Percentiles rank a stretch among this genome's conserved stretches.
phyloP scores from a whole-genome alignment of 1,140 invertebrate species.

The Drosophila insularis region DNA sequence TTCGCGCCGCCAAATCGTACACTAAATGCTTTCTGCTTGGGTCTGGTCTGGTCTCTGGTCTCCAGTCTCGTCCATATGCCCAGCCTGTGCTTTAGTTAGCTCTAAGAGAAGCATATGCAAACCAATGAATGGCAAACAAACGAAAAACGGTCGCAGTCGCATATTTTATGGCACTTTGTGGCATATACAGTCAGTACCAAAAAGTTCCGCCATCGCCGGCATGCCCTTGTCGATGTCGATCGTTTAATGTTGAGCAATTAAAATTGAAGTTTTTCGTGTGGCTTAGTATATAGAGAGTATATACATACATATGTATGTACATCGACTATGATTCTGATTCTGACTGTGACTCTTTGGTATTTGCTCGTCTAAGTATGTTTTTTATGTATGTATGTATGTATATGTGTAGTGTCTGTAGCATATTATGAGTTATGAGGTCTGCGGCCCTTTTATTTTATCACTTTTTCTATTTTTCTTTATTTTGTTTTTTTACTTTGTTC shows the following conservation, averaged over 20 bases:
- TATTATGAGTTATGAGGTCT: constrained; percentile 70
- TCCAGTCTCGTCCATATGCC: not conserved
- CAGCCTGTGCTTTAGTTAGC: not conserved
- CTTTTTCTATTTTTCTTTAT: not conserved
- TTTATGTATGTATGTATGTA: too few relatives aligned
- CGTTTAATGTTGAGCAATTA: constrained; percentile 81
- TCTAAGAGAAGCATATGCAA: constrained; percentile 58
- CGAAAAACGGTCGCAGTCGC: constrained; percentile 60
- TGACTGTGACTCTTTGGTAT: constrained; percentile 41
- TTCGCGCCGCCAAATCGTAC: constrained; percentile 81
- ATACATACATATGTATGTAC: constrained; percentile 14
- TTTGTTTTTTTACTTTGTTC: constrained; percentile 33
- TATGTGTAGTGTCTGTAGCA: constrained; percentile 13
- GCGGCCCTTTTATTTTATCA: constrained; percentile 34
- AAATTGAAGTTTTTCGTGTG: constrained; percentile 67
- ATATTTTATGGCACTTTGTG: constrained; percentile 73
- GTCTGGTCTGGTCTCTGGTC: constrained; percentile 29
- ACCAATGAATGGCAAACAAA: constrained; percentile 70
- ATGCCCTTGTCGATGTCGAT: constrained; percentile 44
- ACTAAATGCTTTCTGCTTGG: constrained; percentile 76
- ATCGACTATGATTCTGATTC: not conserved
- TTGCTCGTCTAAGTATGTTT: too few relatives aligned
- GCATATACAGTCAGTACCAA: constrained; percentile 37
- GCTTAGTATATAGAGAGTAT: constrained; percentile 32
- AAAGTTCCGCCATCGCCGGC: constrained; percentile 18